phyloP scores from a whole-genome alignment of 2,113 vertebrate genomes.

The Pachypanchax playfairii region DNA sequence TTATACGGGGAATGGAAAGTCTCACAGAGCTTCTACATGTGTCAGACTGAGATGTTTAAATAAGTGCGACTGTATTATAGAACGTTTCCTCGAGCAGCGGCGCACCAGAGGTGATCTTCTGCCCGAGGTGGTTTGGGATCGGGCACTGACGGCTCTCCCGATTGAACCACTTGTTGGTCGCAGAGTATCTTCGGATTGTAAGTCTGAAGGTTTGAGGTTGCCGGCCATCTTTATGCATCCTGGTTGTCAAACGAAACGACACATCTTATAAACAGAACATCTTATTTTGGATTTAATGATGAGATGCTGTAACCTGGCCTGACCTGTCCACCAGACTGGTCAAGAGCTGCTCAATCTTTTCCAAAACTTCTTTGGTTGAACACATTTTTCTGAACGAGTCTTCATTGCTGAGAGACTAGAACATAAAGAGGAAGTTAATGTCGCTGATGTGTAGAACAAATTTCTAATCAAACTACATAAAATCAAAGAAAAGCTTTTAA shows the following conservation, averaged over 20 bases:
- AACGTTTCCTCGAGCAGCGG: background rate
- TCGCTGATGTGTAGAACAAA: background rate
- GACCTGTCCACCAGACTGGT: constrained; percentile 84
- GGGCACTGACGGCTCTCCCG: constrained; percentile 89
- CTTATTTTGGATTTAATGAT: background rate
- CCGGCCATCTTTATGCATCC: constrained; percentile 85
- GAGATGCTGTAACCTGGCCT: background rate
- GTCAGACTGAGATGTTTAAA: rapidly evolving
- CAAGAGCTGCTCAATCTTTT: constrained; percentile 85
- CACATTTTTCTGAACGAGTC: constrained; percentile 91
- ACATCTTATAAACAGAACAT: constrained; percentile 1
- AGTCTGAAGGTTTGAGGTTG: constrained; percentile 85
- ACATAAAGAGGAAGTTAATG: constrained; percentile 12
- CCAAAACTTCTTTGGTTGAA: constrained; percentile 78
- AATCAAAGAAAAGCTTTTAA: too few species aligned
- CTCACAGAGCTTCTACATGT: background rate
- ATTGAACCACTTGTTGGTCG: constrained; percentile 73
- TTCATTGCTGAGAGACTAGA: constrained; percentile 92
- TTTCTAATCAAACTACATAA: background rate
- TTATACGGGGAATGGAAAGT: background rate
- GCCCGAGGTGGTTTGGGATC: constrained; percentile 81
- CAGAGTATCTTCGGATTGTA: constrained; percentile 77
- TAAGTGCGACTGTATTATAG: too few species aligned
- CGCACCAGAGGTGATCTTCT: constrained; percentile 82
- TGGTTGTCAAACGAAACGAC: constrained; percentile 52